Evolutionary conservation across 2,797 vertebrate genomes (phyloP), one percentile per base, ranked within the genome.

Genomic region (Vespertilio murinus): DNA sequence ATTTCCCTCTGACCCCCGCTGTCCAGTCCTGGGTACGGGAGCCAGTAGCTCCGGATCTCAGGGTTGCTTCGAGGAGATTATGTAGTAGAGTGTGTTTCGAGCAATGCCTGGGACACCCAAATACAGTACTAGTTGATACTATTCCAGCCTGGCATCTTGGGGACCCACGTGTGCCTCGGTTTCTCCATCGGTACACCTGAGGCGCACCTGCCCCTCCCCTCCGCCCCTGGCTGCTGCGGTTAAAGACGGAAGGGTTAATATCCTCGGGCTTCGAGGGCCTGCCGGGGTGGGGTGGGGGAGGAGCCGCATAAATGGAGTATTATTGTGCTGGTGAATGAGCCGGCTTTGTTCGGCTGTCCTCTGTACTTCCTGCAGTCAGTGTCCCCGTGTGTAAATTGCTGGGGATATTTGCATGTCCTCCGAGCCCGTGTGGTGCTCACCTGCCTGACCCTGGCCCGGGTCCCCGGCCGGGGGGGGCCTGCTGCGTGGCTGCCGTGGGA

Each of bases 261-360:
- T 73, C 38, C 59, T 75, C 13, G 1, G 28, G 74, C 89, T 70
- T 45, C 4, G 33, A 93, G 71, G 70, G 88, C 95, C 64, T 79
- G n/a, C n/a, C n/a, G n/a, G n/a, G n/a, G n/a, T n/a, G n/a, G 81
- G 47, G 40, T 86, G 90, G 93, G 96, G 96, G 95, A 94, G 92
- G 95, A 69, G 56, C 61, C 4, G 0, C 67, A 89, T 94, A 95
- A 96, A 96, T 83, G 80, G 96, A 38, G 94, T 38, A 94, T 96
- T 97, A 95, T 97, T 96, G 93, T 88, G 83, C 38, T 86, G 69
- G 49, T 95, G 91, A 96, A 95, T 92, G 96, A 83, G 92, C 93
- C 74, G n/a, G 82, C 97, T 97, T 96, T 97, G 95, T 97, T 95
- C 8, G 0, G 42, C 54, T 42, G 65, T 78, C 96, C 81, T 96